These are phyloP conservation scores for Dendrocincla fuliginosa DNA, from an alignment of 2,797 vertebrate genomes.

Conservation along the genomic window DNA sequence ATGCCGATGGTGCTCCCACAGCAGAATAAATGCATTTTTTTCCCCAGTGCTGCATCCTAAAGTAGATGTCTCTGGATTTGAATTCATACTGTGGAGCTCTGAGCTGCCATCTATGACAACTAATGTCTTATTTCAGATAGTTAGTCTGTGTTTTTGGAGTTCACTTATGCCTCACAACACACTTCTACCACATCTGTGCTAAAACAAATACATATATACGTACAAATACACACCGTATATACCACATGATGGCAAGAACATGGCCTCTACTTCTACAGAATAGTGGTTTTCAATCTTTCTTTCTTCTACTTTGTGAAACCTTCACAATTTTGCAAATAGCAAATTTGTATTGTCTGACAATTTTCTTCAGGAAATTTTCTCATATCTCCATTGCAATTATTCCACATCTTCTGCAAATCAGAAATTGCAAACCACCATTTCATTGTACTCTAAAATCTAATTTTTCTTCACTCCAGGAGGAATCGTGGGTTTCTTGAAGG, in stretches of 20 bases:
- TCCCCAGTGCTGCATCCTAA: background rate
- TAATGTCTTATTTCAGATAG: background rate
- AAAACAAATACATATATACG: background rate
- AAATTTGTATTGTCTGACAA: background rate
- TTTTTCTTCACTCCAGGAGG: background rate
- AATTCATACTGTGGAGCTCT: background rate
- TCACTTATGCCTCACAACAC: background rate
- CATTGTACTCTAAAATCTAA: background rate
- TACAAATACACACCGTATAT: no score
- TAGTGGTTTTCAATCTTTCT: background rate
- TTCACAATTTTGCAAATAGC: background rate
- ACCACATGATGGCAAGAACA: background rate
- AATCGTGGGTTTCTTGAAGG: background rate
- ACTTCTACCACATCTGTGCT: background rate
- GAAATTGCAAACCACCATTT: background rate
- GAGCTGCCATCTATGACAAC: accelerated
- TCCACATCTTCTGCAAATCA: background rate
- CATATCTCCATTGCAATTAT: background rate
- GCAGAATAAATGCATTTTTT: background rate
- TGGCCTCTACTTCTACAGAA: background rate
- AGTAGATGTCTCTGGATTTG: background rate
- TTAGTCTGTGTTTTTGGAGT: background rate
- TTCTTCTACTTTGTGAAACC: background rate
- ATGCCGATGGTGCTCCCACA: background rate
- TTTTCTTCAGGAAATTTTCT: background rate